Evolutionary conservation across 1,140 invertebrate genomes (phyloP).

Genomic region (Watersipora subatra): DNA sequence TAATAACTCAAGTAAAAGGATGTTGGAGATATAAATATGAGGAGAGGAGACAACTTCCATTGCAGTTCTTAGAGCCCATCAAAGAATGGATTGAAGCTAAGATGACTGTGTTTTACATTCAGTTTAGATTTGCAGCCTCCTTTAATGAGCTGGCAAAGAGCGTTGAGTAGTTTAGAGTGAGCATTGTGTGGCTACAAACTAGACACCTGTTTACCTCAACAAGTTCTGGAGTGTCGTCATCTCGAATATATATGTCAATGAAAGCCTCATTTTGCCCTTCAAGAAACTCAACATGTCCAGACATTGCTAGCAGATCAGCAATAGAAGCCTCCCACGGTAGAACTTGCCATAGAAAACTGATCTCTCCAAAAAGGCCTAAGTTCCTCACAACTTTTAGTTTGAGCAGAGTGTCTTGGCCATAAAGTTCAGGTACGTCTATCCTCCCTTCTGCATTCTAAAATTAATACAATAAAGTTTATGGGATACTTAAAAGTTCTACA

Average conservation of each 20-base stretch:
- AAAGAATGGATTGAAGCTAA: neutral
- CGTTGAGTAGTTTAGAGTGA: too few relatives aligned
- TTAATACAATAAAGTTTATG: too few relatives aligned
- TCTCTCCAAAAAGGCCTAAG: conserved; percentile 23
- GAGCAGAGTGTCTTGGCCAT: conserved; percentile 20
- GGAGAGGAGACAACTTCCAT: neutral
- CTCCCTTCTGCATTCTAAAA: conserved; percentile 30
- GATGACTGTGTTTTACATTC: too few relatives aligned
- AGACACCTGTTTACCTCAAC: conserved; percentile 28
- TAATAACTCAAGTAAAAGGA: neutral
- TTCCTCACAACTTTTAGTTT: conserved; percentile 18
- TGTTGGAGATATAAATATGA: neutral
- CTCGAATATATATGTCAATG: conserved; percentile 26
- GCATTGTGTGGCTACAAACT: too few relatives aligned
- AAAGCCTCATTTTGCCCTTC: conserved; percentile 19
- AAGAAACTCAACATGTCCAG: conserved; percentile 22
- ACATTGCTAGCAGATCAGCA: conserved; percentile 22
- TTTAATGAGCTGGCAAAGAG: too few relatives aligned
- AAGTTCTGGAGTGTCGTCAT: conserved; percentile 24
- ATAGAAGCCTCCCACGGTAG: conserved; percentile 19
- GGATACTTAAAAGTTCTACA: too few relatives aligned
- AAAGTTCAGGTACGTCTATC: conserved; percentile 30
- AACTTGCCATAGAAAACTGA: conserved; percentile 28
- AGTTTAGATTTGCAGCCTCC: too few relatives aligned
- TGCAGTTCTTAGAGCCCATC: neutral